Percentiles rank a stretch among this genome's conserved stretches.
Conservation (phyloP, 2,113 vertebrate genomes). For the Oenanthe oenanthe region DNA sequence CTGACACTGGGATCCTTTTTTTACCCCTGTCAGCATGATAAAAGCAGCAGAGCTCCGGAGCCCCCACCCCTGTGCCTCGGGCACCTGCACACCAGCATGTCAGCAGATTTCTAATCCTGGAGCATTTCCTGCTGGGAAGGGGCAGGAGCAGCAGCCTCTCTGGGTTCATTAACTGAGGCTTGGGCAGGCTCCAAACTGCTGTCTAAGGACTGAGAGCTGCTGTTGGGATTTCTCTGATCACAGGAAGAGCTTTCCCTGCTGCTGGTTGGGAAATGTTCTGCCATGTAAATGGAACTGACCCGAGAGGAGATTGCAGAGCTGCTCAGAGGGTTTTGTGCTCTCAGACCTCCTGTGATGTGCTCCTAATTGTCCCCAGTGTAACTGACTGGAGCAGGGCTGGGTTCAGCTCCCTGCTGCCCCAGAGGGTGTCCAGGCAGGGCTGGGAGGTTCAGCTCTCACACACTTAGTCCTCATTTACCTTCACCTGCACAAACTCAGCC, state of each 20-base stretch:
- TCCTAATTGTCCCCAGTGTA: not conserved
- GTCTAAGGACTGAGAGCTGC: not conserved
- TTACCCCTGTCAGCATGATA: not conserved
- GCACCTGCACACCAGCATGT: not conserved
- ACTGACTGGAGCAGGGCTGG: not conserved
- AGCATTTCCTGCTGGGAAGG: not conserved
- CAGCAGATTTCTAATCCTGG: not conserved
- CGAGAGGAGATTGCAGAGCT: not conserved
- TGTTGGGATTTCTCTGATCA: not conserved
- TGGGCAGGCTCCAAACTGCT: not conserved
- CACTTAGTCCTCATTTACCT: not conserved
- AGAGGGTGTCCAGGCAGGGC: not conserved
- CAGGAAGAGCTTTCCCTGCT: not conserved
- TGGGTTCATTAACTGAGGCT: not conserved
- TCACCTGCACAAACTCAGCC: not conserved
- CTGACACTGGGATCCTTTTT: not conserved
- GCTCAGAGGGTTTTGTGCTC: not conserved
- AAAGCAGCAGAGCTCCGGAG: not conserved
- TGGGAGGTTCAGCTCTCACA: not conserved
- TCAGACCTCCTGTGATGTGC: not conserved
- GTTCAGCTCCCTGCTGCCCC: not conserved
- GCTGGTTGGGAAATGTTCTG: not conserved
- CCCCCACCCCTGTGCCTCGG: not conserved
- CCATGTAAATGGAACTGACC: not conserved
- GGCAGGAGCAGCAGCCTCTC: not conserved